Evolutionary conservation across 2,888 invertebrate species (phyloP), one percentile per base, ranked within the genome.

Genomic region (Toxonevra muliebris): DNA sequence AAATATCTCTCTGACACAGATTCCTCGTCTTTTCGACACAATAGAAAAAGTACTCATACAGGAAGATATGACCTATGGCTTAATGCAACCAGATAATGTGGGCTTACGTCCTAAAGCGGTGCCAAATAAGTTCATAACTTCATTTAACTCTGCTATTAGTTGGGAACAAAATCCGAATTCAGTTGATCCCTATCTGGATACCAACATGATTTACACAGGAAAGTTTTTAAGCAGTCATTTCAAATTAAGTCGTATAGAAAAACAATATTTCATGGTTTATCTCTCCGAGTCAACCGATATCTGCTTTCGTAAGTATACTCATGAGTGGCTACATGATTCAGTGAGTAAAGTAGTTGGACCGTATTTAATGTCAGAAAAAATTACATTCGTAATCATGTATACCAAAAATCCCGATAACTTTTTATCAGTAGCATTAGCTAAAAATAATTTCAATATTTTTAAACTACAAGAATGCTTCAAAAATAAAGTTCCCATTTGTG

Each of bases 101-200:
- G 81, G 81, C 3, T 71, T 76, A 50, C 73, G 80, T 7, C 81
- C 81, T 3, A 79, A 78, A 66, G 78, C 80, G n/a, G 65, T 77
- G 11, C 73, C 77, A 8, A 76, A 73, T 68, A 76, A 76, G 70
- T 76, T 75, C 11, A 72, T 73, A 54, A 63, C 68, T 17, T 70
- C 72, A 30, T 72, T 76, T 54, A 74, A 73, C 61, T 53, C 69
- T 12, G 61, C 58, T 43, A 67, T 67, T 10, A 60, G 61, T 63
- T 67, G 61, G 54, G 63, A 69, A 10, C 30, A 43, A 4, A 57
- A n/a, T 12, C n/a, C 62, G 3, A 64, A 61, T 17, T 13, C 10
- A 66, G 45, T 54, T 45, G 0, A 12, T 58, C 50, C 40, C 55
- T 57, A 42, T 66, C 42, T 9, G 13, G 41, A 0, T n/a, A 17